A percentile compares a stretch with the other conserved stretches of the same genome.
These are phyloP conservation scores for Patiria miniata DNA, from an alignment of 35 echinoderm and acorn worm species.

Conservation along the genomic window DNA sequence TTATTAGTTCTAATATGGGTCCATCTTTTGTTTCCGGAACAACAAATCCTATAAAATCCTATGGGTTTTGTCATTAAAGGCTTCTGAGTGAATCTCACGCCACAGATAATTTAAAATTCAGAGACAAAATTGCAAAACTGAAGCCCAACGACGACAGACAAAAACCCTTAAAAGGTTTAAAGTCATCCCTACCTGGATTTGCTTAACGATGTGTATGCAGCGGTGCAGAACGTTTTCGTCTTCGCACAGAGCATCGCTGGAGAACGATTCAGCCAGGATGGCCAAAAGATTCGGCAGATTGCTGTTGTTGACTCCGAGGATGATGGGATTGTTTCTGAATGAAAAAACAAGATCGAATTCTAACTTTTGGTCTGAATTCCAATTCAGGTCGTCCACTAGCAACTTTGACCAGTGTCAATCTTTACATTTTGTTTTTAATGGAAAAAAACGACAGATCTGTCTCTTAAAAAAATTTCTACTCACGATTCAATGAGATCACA, in stretches of 20 bases:
- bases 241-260: conserved; percentile 71
- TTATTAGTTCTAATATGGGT: no score
- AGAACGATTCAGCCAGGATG: conserved; percentile 76
- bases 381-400: no score
- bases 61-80: no score
- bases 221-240: conserved; percentile 64
- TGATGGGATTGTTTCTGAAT: conserved; percentile 69
- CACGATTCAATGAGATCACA: conserved; percentile 89
- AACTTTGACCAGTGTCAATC: no score
- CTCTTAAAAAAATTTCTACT: conserved; percentile 29
- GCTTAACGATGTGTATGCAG: conserved; percentile 70
- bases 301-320: conserved; percentile 80
- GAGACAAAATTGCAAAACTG: no score
- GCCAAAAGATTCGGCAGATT: conserved; percentile 83
- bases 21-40: no score
- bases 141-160: no score
- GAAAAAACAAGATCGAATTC: neutral
- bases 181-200: conserved; percentile 80
- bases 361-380: no score
- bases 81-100: no score
- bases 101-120: no score
- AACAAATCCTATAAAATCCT: no score
- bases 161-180: neutral
- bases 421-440: no score
- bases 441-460: neutral